phyloP scores from a whole-genome alignment of 2,797 vertebrate species.

The Argyrosomus regius region DNA sequence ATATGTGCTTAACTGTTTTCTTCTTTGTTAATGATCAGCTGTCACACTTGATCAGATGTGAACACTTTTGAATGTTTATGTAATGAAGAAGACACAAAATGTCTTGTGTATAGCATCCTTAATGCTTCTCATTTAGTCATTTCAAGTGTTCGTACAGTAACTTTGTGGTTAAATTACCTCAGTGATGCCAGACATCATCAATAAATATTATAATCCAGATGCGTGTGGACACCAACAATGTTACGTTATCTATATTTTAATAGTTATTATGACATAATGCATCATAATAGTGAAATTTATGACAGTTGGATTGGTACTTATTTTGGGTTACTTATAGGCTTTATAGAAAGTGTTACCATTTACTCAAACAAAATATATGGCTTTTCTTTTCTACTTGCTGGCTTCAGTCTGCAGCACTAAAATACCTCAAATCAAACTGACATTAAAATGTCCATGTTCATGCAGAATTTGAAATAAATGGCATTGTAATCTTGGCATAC shows the following conservation, averaged over 20 bases:
- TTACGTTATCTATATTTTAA: too few relatives aligned
- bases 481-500: not conserved
- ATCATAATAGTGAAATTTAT: slow-evolving; percentile 1
- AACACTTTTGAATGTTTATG: slow-evolving; percentile 1
- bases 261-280: not conserved
- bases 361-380: slow-evolving; percentile 2
- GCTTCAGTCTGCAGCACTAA: not conserved
- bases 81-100: not conserved
- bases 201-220: not conserved
- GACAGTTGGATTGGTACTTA: not conserved
- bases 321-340: not conserved
- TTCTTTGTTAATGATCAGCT: not conserved
- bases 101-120: not conserved
- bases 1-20: not conserved
- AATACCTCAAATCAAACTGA: not conserved
- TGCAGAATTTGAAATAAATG: slow-evolving; percentile 4
- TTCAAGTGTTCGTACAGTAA: not conserved
- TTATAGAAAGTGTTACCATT: slow-evolving; percentile 11
- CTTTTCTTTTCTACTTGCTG: slow-evolving; percentile 2
- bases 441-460: not conserved
- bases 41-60: not conserved
- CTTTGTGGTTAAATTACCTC: not conserved
- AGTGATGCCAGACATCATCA: slow-evolving; percentile 10
- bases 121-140: not conserved
- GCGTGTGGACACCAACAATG: not conserved